phyloP scores from a whole-genome alignment of 1,140 invertebrate genomes.

The Cotesia typhae region DNA sequence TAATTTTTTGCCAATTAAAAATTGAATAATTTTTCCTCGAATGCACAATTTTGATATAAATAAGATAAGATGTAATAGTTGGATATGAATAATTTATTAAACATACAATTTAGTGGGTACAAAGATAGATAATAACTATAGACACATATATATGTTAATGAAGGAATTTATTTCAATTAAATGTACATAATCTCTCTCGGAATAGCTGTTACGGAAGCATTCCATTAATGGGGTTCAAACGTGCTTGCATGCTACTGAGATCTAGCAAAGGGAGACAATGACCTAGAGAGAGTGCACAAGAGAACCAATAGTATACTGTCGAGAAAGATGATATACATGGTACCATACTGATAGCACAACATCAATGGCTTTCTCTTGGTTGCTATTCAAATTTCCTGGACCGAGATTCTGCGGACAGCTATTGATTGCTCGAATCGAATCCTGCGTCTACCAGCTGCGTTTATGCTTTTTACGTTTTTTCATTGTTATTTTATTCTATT shows the following conservation, averaged over 20 bases:
- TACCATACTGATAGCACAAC: constrained; percentile 22
- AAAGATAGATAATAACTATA: too few relatives aligned
- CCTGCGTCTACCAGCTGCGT: background rate
- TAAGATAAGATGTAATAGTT: too few relatives aligned
- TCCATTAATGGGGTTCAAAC: constrained; percentile 18
- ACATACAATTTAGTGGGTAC: too few relatives aligned
- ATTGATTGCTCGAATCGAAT: constrained; percentile 17
- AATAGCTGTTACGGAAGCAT: constrained; percentile 7
- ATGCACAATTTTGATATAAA: too few relatives aligned
- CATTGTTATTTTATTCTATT: constrained; percentile 10
- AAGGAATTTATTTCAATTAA: constrained; percentile 12
- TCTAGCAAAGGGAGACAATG: too few relatives aligned
- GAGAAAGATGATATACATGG: constrained; percentile 22
- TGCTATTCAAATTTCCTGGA: constrained; percentile 39
- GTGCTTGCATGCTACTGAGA: background rate
- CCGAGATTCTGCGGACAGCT: constrained; percentile 20
- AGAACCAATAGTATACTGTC: background rate
- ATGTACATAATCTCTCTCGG: constrained; percentile 10
- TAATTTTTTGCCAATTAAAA: too few relatives aligned
- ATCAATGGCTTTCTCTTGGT: constrained; percentile 17
- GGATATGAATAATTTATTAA: too few relatives aligned
- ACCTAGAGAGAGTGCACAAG: background rate
- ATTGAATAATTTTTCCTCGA: too few relatives aligned
- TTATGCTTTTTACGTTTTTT: background rate
- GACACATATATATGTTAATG: too few relatives aligned